phyloP scores from a whole-genome alignment of 2,888 invertebrate genomes.

The Pyrrhosoma nymphula region DNA sequence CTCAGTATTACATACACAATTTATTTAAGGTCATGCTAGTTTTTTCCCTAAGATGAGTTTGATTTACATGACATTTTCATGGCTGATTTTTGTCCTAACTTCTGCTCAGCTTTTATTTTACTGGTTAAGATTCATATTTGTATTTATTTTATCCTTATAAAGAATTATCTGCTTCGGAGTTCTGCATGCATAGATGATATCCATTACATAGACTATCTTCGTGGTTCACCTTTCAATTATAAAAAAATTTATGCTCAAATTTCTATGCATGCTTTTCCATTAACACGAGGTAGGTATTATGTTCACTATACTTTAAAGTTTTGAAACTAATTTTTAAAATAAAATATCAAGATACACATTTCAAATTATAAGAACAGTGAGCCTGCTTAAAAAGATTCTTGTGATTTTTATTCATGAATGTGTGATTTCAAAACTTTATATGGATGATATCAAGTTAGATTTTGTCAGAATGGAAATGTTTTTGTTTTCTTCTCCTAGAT shows the following conservation, averaged over 20 bases:
- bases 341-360: not conserved
- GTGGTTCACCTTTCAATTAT: not conserved
- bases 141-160: not conserved
- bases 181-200: not conserved
- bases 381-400: not conserved
- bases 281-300: not conserved
- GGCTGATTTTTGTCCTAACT: not conserved
- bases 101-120: not conserved
- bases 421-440: not conserved
- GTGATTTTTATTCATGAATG: not conserved
- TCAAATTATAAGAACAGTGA: too few species aligned
- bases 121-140: not conserved
- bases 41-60: not conserved
- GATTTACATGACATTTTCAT: not conserved
- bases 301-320: not conserved
- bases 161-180: not conserved
- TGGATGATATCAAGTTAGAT: not conserved
- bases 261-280: not conserved
- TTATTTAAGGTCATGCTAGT: slow-evolving; percentile 11
- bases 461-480: not conserved
- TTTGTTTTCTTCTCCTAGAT: too few species aligned
- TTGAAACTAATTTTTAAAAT: not conserved
- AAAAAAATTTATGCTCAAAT: not conserved
- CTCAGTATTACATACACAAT: slow-evolving; percentile 46
- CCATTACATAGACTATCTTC: not conserved